phyloP scores from a whole-genome alignment of 1,140 invertebrate genomes.

The Chrysopa pallens region DNA sequence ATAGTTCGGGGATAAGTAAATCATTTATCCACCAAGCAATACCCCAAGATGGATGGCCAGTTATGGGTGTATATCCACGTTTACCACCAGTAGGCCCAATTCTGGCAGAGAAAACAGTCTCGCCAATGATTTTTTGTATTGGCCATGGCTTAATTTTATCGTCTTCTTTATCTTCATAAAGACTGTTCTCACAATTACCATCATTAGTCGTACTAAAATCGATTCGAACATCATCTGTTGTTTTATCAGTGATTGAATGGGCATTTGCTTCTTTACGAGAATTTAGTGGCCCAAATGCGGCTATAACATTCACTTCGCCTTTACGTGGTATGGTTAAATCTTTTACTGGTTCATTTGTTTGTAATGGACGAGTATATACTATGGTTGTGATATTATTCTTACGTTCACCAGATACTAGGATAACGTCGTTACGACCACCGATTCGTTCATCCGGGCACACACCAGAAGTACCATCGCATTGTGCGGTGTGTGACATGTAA shows the following conservation, averaged over 20 bases:
- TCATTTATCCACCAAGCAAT: conserved; percentile 93
- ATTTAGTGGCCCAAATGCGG: conserved; percentile 72
- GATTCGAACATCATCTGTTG: conserved; percentile 51
- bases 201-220: conserved; percentile 38
- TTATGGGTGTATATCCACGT: conserved; percentile 62
- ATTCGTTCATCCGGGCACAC: conserved; percentile 72
- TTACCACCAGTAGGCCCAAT: conserved; percentile 72
- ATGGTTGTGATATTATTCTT: conserved; percentile 69
- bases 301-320: conserved; percentile 53
- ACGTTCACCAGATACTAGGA: conserved; percentile 48
- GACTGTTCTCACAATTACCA: conserved; percentile 13
- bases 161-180: conserved; percentile 27
- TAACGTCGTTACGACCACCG: conserved; percentile 63
- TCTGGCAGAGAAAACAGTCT: conserved; percentile 45
- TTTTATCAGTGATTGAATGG: conserved; percentile 54
- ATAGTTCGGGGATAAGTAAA: conserved; percentile 72
- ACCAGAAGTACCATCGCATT: conserved; percentile 63
- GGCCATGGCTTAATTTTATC: conserved; percentile 45
- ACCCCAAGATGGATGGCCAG: conserved; percentile 66
- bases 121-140: conserved; percentile 32
- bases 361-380: conserved; percentile 53
- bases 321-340: conserved; percentile 48
- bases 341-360: conserved; percentile 50
- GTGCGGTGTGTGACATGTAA: conserved; percentile 62
- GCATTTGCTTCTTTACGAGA: conserved; percentile 61